These are phyloP conservation scores for Gorsachius goisagi DNA, from an alignment of 2,113 vertebrate genomes.

Conservation along the genomic window DNA sequence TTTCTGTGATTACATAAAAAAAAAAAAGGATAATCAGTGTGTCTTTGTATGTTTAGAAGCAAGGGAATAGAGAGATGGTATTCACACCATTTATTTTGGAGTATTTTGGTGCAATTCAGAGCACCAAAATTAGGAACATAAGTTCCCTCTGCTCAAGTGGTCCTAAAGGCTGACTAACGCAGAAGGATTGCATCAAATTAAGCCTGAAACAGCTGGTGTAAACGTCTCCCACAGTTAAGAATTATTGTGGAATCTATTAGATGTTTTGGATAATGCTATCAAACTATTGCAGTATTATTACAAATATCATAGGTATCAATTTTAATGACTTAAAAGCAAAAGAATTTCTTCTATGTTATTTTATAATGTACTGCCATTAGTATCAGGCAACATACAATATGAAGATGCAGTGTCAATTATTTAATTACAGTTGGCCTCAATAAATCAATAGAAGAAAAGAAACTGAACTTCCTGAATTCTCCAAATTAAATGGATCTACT, in stretches of 20 bases:
- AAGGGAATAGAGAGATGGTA: neutral
- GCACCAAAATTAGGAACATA: neutral
- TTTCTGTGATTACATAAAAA: neutral
- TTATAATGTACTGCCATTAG: neutral
- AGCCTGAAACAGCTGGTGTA: neutral
- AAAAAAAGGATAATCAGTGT: neutral
- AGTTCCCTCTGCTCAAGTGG: neutral
- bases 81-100: neutral
- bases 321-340: neutral
- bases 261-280: neutral
- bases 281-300: neutral
- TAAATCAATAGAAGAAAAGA: neutral
- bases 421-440: neutral
- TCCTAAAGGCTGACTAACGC: neutral
- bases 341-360: neutral
- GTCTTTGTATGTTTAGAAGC: neutral
- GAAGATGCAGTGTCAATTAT: neutral
- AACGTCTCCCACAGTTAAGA: neutral
- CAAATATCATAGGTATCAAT: neutral
- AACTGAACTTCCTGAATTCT: neutral
- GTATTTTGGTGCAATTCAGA: neutral
- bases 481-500: neutral
- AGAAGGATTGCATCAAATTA: neutral
- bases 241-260: neutral
- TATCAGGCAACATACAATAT: neutral